A percentile compares a stretch with the other conserved stretches of the same genome.
Conservation (phyloP, 2,888 invertebrate species). For the Polyploca ridens region DNA sequence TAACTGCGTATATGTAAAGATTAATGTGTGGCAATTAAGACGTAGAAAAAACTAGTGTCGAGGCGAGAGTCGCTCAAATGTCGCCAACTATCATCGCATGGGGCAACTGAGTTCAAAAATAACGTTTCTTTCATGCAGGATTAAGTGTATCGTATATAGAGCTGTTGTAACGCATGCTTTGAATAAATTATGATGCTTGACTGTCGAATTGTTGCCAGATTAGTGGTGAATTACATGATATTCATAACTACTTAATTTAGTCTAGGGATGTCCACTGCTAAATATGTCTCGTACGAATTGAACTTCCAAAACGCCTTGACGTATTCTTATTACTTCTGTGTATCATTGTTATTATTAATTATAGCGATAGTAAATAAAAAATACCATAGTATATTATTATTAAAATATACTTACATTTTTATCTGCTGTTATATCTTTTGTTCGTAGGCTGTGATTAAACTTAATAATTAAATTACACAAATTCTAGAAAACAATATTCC, state of each 20-base stretch:
- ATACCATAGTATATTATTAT: too few relatives aligned
- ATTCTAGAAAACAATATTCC: not conserved
- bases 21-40: conserved; percentile 74
- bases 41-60: conserved; percentile 63
- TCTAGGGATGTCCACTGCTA: too few relatives aligned
- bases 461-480: not conserved
- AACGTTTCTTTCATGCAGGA: conserved; percentile 40
- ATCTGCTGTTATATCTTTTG: not conserved
- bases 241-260: not conserved
- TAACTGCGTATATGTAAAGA: conserved; percentile 26
- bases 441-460: not conserved
- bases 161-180: conserved; percentile 40
- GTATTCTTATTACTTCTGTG: too few relatives aligned
- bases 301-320: too few relatives aligned
- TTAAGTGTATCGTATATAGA: conserved; percentile 41
- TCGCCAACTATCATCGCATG: conserved; percentile 70
- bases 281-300: too few relatives aligned
- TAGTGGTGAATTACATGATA: not conserved
- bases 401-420: not conserved
- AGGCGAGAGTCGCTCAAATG: conserved; percentile 51
- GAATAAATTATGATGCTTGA: conserved; percentile 15
- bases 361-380: too few relatives aligned
- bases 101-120: conserved; percentile 65
- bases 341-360: too few relatives aligned
- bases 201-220: not conserved